Evolutionary conservation across 2,113 vertebrate species (phyloP).

Genomic region (Gavialis gangeticus): DNA sequence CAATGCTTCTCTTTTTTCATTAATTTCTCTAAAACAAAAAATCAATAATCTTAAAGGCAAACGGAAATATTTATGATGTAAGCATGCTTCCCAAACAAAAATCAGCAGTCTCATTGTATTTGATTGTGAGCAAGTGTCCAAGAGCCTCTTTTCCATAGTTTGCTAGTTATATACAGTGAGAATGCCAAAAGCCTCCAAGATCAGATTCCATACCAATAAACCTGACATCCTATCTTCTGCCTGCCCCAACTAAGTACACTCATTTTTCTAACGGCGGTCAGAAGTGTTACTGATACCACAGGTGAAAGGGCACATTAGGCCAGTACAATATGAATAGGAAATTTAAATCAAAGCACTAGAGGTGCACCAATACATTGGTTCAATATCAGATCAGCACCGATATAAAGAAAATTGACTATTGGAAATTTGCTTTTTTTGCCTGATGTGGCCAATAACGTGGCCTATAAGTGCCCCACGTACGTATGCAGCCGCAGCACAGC

Average conservation of each 20-base stretch:
- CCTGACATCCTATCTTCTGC: background rate
- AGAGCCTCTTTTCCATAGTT: background rate
- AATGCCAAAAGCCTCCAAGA: background rate
- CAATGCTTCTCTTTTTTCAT: background rate
- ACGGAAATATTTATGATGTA: slow-evolving; percentile 25
- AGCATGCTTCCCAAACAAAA: slow-evolving; percentile 37
- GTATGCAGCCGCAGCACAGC: no score
- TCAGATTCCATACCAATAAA: background rate
- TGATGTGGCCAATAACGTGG: no score
- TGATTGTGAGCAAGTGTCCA: background rate
- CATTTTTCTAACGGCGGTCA: background rate
- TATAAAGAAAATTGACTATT: no score
- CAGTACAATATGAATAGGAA: background rate
- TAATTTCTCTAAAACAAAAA: slow-evolving; percentile 26
- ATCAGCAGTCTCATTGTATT: slow-evolving; percentile 34
- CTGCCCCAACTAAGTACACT: background rate
- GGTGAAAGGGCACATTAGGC: background rate
- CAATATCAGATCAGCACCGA: no score
- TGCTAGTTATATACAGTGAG: background rate
- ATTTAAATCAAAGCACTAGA: background rate
- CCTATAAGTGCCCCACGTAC: no score
- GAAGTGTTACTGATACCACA: background rate
- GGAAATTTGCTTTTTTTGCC: no score
- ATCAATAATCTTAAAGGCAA: background rate
- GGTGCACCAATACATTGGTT: no score